Evolutionary conservation across 1,140 invertebrate genomes (phyloP).

Genomic region (Panulirus ornatus): DNA sequence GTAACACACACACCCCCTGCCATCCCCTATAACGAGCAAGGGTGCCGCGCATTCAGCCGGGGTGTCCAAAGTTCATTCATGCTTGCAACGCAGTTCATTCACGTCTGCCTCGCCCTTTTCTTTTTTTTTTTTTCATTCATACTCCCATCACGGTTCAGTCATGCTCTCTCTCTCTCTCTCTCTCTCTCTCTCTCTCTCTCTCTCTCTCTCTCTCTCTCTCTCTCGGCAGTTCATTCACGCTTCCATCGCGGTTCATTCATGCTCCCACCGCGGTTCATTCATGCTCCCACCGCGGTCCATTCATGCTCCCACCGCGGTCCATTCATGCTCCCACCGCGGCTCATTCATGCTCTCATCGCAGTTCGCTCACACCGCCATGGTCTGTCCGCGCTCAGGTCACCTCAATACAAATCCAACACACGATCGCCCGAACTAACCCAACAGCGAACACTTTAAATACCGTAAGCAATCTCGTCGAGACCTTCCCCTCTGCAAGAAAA

Average conservation of each 20-base stretch:
- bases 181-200: constrained; percentile 25
- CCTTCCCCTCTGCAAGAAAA: too few species aligned
- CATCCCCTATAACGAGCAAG: not conserved
- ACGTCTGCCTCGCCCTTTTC: not conserved
- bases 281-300: not conserved
- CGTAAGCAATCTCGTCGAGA: too few species aligned
- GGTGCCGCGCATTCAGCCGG: not conserved
- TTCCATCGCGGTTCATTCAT: not conserved
- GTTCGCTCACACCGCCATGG: not conserved
- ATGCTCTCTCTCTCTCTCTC: not conserved
- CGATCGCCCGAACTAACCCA: too few species aligned
- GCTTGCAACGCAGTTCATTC: not conserved
- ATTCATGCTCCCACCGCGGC: not conserved
- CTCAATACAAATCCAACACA: too few species aligned
- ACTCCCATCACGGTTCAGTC: not conserved
- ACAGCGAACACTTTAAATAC: too few species aligned
- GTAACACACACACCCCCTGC: too few species aligned
- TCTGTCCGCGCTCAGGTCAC: too few species aligned
- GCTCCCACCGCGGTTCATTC: not conserved
- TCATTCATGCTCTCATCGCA: not conserved
- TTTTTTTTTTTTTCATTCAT: not conserved
- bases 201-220: too few species aligned
- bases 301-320: not conserved
- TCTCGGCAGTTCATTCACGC: not conserved
- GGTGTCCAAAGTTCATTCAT: not conserved